phyloP scores from a whole-genome alignment of 1,140 invertebrate species.

The Drosophila obscura region DNA sequence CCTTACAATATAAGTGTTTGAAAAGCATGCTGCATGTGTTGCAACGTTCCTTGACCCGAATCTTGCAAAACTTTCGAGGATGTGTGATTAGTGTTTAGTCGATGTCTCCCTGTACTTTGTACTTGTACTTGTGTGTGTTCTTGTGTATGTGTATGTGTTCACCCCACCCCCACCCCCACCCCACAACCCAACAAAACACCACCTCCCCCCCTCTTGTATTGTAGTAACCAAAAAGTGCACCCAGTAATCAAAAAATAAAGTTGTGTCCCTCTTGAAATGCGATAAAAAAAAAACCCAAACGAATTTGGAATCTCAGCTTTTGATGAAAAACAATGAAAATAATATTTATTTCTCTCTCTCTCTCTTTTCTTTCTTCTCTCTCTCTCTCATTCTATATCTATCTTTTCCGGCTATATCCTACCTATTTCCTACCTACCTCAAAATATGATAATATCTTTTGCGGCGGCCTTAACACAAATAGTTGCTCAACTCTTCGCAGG shows the following conservation, averaged over 20 bases:
- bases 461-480: constrained; percentile 64
- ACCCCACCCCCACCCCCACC: constrained; percentile 13
- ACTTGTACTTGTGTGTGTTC: constrained; percentile 20
- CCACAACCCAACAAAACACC: constrained; percentile 17
- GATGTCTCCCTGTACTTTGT: constrained; percentile 9
- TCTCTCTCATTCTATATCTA: constrained; percentile 39
- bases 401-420: constrained; percentile 47
- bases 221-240: constrained; percentile 62
- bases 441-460: constrained; percentile 35
- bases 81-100: constrained; percentile 32
- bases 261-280: constrained; percentile 53
- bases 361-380: constrained; percentile 49
- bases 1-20: constrained; percentile 7
- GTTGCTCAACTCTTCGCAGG: constrained; percentile 83
- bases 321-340: constrained; percentile 55
- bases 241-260: constrained; percentile 58
- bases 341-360: constrained; percentile 49
- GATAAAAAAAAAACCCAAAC: constrained; percentile 39
- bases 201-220: constrained; percentile 29
- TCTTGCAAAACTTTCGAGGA: background rate
- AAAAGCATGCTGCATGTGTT: constrained; percentile 43
- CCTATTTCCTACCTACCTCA: constrained; percentile 30
- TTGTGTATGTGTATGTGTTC: constrained; percentile 36
- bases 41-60: constrained; percentile 13
- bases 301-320: constrained; percentile 44